These are phyloP conservation scores for Molossus molossus DNA, from an alignment of 2,797 vertebrate genomes.

Conservation along the genomic window DNA sequence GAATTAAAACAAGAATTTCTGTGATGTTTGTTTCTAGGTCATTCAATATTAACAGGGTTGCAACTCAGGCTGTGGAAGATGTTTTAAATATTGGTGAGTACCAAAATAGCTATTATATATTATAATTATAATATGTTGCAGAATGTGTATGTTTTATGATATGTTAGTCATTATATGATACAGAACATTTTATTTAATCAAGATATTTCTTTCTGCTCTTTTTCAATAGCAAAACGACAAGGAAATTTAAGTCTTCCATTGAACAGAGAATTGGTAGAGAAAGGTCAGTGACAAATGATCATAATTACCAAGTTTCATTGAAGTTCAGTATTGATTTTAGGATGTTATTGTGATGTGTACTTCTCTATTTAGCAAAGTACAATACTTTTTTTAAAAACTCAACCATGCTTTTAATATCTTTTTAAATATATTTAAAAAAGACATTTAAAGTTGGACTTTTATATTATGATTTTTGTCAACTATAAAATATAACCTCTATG, in stretches of 20 bases:
- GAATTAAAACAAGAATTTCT: constrained; percentile 54
- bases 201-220: constrained; percentile 68
- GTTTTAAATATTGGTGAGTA: constrained; percentile 95
- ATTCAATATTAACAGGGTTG: constrained; percentile 98
- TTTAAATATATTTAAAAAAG: constrained; percentile 56
- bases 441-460: constrained; percentile 20
- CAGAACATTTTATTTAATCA: constrained; percentile 67
- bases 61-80: constrained; percentile 95
- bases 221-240: constrained; percentile 91
- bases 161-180: constrained; percentile 34
- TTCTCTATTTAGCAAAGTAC: constrained; percentile 58
- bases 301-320: constrained; percentile 34
- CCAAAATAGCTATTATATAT: constrained; percentile 51
- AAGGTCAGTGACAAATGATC: constrained; percentile 90
- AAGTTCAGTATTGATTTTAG: constrained; percentile 33
- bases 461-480: constrained; percentile 37
- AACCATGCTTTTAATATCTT: constrained; percentile 34
- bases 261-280: constrained; percentile 91
- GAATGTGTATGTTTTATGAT: constrained; percentile 38
- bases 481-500: constrained; percentile 17
- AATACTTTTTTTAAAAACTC: constrained; percentile 12
- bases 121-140: background rate
- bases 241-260: constrained; percentile 91
- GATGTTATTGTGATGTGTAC: background rate
- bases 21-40: constrained; percentile 92